Conservation (phyloP, 2,888 invertebrate genomes). For the Spodoptera exigua region DNA sequence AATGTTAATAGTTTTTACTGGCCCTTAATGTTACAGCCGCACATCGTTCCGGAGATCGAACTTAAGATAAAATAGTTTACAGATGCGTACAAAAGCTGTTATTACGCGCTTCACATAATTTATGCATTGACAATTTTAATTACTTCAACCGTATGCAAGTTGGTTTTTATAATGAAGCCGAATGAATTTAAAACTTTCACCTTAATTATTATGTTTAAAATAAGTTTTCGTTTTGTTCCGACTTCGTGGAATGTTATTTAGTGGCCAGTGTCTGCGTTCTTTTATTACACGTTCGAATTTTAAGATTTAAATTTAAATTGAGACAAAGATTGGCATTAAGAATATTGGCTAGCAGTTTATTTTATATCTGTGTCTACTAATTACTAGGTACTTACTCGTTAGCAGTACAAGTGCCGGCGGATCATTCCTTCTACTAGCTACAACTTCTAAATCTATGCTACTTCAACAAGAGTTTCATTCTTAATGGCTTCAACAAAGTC, state of each 20-base stretch:
- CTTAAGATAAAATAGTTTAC: slow-evolving; percentile 79
- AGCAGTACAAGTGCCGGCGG: no score
- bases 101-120: slow-evolving; percentile 78
- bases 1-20: slow-evolving; percentile 74
- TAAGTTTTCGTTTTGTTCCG: slow-evolving; percentile 52
- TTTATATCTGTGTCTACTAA: no score
- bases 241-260: slow-evolving; percentile 44
- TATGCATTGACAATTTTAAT: slow-evolving; percentile 81
- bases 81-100: slow-evolving; percentile 77
- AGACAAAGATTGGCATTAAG: neutral
- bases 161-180: slow-evolving; percentile 73
- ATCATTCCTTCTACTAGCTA: neutral
- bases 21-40: slow-evolving; percentile 52
- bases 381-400: no score
- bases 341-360: neutral
- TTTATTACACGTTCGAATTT: slow-evolving; percentile 17
- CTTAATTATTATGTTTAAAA: slow-evolving; percentile 63
- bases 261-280: slow-evolving; percentile 24
- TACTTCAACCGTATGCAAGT: slow-evolving; percentile 73
- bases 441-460: slow-evolving; percentile 24
- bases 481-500: slow-evolving; percentile 36
- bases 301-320: slow-evolving; percentile 19
- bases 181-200: slow-evolving; percentile 67
- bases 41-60: slow-evolving; percentile 68
- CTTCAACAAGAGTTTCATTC: slow-evolving; percentile 22